Evolutionary conservation across 2,888 invertebrate genomes (phyloP), one percentile per base, ranked within the genome.

Genomic region (Drosophila tanythrix): DNA sequence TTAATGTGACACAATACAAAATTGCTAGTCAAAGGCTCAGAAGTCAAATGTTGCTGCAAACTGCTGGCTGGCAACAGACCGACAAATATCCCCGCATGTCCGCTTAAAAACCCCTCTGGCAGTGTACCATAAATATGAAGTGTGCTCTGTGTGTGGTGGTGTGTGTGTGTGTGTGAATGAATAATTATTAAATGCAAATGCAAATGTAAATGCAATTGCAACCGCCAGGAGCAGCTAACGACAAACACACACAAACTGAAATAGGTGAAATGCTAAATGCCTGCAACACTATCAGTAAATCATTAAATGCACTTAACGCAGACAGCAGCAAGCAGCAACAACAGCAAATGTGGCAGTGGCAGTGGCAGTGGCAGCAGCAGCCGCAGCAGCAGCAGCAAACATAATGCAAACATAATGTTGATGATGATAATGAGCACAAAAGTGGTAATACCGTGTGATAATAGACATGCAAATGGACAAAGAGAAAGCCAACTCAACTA

Each of bases 71-170:
- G 56, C 51, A 55, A 62, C 31, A 36, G 27, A 43, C 29, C 38
- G 46, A 59, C 33, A 35, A 52, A 51, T 29, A 15, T 38, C 38
- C 48, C 58, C 69, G 70, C 60, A 58, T 66, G 52, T 72, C 60
- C 72, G 51, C 33, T 38, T 21, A 13, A 48, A 43, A 75, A 75
- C 83, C 85, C 81, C 81, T 79, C 38, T 65, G 77, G 81, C 88
- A 86, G 86, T 86, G 89, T 89, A 90, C 90, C 77, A 81, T 61
- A 50, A 58, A 70, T 59, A 25, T 55, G 59, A 56, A 62, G 64
- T 56, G 63, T 46, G 10, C 11, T 11, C 21, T 36, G 60, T 11
- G 33, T 43, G 25, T 31, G 51, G 27, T 62, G 36, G 52, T 36
- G 46, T 36, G 25, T 40, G 60, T 31, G 61, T 57, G 55, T 55